These are phyloP conservation scores for Cepaea nemoralis DNA, from an alignment of 1,140 invertebrate genomes.

Conservation along the genomic window DNA sequence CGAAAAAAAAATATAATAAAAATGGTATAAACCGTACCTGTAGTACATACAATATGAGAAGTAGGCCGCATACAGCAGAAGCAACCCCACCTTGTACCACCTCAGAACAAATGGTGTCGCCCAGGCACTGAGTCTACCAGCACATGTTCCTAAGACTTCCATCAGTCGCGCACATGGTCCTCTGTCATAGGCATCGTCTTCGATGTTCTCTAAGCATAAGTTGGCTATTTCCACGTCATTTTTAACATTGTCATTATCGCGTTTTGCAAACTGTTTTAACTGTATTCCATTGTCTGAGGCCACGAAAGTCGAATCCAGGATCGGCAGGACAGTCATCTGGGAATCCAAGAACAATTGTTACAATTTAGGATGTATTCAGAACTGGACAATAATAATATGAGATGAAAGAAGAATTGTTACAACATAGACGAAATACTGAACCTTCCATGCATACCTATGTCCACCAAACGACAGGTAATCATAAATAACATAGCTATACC, in stretches of 20 bases:
- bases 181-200: not conserved
- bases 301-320: not conserved
- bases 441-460: too few species aligned
- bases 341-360: not conserved
- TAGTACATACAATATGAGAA: not conserved
- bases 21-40: too few species aligned
- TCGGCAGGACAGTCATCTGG: not conserved
- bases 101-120: not conserved
- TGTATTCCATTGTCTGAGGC: not conserved
- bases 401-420: too few species aligned
- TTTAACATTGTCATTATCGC: not conserved
- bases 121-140: not conserved
- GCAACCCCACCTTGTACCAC: not conserved
- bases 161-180: not conserved
- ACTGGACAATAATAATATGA: too few species aligned
- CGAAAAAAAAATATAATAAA: too few species aligned
- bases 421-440: too few species aligned
- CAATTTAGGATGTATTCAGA: too few species aligned
- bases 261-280: not conserved
- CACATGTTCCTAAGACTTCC: not conserved
- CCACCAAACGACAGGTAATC: too few species aligned
- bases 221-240: not conserved
- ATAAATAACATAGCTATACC: too few species aligned
- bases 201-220: not conserved
- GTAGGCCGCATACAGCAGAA: not conserved